Evolutionary conservation across 2,797 vertebrate species (phyloP).

Genomic region (Poecilia wingei): DNA sequence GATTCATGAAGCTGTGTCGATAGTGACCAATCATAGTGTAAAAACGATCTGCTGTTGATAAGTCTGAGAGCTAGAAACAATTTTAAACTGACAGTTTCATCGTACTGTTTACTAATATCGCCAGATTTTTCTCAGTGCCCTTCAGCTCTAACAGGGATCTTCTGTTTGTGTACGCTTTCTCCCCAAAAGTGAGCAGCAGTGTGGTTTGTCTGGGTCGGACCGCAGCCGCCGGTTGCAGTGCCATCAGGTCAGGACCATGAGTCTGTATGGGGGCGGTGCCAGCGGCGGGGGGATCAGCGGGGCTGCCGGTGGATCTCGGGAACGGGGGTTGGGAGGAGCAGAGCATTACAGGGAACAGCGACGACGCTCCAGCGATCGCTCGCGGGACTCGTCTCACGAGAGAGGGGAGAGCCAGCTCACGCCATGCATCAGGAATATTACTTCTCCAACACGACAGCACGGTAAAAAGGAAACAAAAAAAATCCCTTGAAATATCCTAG

Average conservation of each 20-base stretch:
- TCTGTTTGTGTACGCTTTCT: constrained; percentile 6
- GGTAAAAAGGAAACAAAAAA: constrained; percentile 59
- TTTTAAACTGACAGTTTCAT: neutral
- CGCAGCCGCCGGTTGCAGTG: constrained; percentile 64
- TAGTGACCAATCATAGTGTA: neutral
- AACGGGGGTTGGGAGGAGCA: constrained; percentile 68
- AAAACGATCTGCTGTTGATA: neutral
- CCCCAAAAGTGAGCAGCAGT: constrained; percentile 83
- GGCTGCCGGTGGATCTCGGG: neutral
- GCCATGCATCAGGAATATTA: constrained; percentile 96
- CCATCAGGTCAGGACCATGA: constrained; percentile 84
- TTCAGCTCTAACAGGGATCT: neutral
- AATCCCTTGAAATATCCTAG: neutral
- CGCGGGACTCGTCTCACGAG: constrained; percentile 95
- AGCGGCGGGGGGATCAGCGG: constrained; percentile 3
- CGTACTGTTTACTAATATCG: neutral
- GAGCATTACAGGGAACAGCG: constrained; percentile 74
- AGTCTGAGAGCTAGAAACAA: neutral
- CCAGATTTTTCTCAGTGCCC: neutral
- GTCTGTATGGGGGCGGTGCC: constrained; percentile 81
- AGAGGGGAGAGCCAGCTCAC: constrained; percentile 92
- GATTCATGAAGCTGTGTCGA: neutral
- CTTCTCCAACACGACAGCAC: constrained; percentile 93
- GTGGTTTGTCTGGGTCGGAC: constrained; percentile 82
- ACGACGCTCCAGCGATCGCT: constrained; percentile 92